Evolutionary conservation across 2,888 invertebrate genomes (phyloP), one percentile per base, ranked within the genome.

Genomic region (Saturnia japonica): DNA sequence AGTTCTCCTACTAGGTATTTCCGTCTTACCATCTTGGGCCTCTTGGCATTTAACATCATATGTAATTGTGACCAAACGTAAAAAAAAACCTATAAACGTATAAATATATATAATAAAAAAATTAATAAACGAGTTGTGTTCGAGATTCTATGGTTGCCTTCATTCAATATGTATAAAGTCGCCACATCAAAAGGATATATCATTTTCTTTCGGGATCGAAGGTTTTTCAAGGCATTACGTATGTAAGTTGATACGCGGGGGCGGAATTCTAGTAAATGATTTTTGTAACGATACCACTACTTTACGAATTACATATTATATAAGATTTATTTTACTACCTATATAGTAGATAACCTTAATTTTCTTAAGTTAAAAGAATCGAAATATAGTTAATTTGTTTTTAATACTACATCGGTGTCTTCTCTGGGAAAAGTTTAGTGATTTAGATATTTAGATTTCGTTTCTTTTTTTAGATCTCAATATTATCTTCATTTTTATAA

Each of bases 151-250:
- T 67, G 43, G 70, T 70, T 64, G 54, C 66, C 66, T n/a, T 40
- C 70, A 70, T 74, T 69, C 71, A 74, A 74, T 74, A 74, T 74
- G 72, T 72, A 74, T 72, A 72, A 72, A 71, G 70, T 71, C 70
- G 66, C 73, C 73, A 72, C 73, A 72, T 74, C 73, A 74, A 73
- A 74, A 72, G 70, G 68, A 74, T 70, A 67, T 54, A 54, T 68
- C 68, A 68, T 68, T 67, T 70, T 70, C 66, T 66, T 67, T 70
- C 66, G 67, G 43, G 54, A 68, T 68, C 54, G 68, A 68, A 66
- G 51, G 54, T 67, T 70, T 64, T 67, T 70, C 67, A 28, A 54
- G 51, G 70, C 51, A 70, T 70, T 70, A 67, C 70, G 42, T 25
- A 69, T 43, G 70, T 70, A 70, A 70, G 70, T 67, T 54, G 70